Evolutionary conservation across 2,888 invertebrate species (phyloP), one percentile per base, ranked within the genome.

Genomic region (Strigamia transsilvanica): DNA sequence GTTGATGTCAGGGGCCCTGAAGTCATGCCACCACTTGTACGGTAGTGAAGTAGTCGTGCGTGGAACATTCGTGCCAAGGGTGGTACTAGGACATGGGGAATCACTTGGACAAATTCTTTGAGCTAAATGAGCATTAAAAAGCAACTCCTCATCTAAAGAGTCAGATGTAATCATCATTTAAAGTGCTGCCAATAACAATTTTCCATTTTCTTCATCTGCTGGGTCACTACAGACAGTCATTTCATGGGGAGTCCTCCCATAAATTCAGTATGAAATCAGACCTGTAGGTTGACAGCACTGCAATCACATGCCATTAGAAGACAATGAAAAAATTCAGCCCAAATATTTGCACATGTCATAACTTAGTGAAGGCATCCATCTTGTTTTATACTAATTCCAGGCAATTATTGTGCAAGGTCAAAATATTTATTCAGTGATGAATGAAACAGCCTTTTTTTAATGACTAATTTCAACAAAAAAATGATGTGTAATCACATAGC

Each of bases 361-460:
- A 46, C 18, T 61, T 61, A 21, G 61, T 61, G 10, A 12, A 61
- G 5, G 21, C 61, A 61, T 12, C 61, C 61, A 61, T 61, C 61
- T 61, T 61, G 61, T 15, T 18, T 61, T 61, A 18, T 13, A 9
- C 21, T 18, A 15, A 61, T 15, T 61, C 18, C 18, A 21, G 23
- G 61, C 61, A 61, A 61, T 61, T 61, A 61, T 61, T 61, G 10
- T 61, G 23, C 61, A 61, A 61, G 61, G 61, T 61, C 61, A 61
- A 61, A 5, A 61, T 18, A 61, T 61, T 61, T 61, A 61, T 18
- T 15, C 61, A 15, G 61, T 61, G 61, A 61, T 61, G 61, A 61
- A 61, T 61, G 61, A n/a, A 61, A 61, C 61, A 46, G 61, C 61
- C 61, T 61, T 61, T 61, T 61, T 61, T 61, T 61, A 61, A 61